Conservation (phyloP, 2,888 invertebrate species). For the Vannuccia rotundouncinata region DNA sequence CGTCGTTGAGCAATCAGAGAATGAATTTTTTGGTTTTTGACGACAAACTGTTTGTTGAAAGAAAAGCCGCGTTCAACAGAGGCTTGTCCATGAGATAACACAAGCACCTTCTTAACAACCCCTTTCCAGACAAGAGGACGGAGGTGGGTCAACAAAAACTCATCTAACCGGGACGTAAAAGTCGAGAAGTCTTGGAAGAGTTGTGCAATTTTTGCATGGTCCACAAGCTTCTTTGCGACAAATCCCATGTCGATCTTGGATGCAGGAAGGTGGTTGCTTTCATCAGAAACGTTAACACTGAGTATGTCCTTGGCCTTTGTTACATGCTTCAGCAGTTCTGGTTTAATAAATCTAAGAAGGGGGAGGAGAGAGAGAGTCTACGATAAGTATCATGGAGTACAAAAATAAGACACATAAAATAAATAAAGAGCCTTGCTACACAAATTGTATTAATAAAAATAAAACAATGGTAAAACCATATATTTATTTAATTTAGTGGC, state of each 20-base stretch:
- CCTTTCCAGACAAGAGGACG: conserved; percentile 21
- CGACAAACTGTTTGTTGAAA: conserved; percentile 3
- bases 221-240: not conserved
- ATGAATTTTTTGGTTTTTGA: not conserved
- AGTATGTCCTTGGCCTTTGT: not conserved
- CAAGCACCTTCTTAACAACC: not conserved
- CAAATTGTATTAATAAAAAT: not conserved
- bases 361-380: not conserved
- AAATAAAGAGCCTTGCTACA: too few species aligned
- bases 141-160: conserved; percentile 1
- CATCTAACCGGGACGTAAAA: not conserved
- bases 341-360: not conserved
- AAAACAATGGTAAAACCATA: not conserved
- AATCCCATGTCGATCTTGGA: not conserved
- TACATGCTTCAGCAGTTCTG: not conserved
- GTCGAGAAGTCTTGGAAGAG: not conserved
- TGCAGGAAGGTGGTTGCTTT: not conserved
- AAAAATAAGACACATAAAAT: too few species aligned
- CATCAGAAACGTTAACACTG: not conserved
- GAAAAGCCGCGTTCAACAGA: not conserved
- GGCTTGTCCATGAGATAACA: conserved; percentile 8
- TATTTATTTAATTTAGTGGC: not conserved
- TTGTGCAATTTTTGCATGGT: not conserved
- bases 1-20: conserved; percentile 26
- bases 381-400: not conserved